Percentiles rank a stretch among this genome's conserved stretches.
These are phyloP conservation scores for Clavelina lepadiformis DNA, from an alignment of 23 tunicate genomes.

Conservation along the genomic window DNA sequence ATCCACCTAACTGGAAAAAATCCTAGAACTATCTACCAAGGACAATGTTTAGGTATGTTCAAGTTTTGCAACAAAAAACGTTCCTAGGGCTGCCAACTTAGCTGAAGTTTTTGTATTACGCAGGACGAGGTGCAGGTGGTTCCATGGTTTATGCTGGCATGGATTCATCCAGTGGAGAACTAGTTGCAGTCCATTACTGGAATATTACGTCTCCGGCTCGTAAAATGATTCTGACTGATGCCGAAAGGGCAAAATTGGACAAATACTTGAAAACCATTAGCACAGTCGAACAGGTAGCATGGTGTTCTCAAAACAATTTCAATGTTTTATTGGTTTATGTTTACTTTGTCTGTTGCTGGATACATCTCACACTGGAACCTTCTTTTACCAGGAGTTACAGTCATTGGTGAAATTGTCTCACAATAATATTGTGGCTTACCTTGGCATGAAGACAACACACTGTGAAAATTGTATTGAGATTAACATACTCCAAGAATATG, in stretches of 20 bases:
- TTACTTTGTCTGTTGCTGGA: not conserved
- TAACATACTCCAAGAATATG: constrained; percentile 56
- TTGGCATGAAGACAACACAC: constrained; percentile 39
- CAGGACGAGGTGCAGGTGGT: constrained; percentile 42
- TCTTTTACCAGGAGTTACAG: constrained; percentile 45
- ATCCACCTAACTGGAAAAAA: constrained; percentile 21
- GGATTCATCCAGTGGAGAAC: constrained; percentile 54
- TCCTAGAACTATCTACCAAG: constrained; percentile 13
- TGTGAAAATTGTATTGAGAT: constrained; percentile 38
- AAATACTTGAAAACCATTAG: constrained; percentile 53
- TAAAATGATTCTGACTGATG: constrained; percentile 26
- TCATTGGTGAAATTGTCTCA: constrained; percentile 59
- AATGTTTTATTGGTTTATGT: not conserved
- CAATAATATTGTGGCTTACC: constrained; percentile 42
- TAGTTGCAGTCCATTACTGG: constrained; percentile 64
- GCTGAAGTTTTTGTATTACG: not conserved
- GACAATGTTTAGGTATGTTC: constrained; percentile 27
- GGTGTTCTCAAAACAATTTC: not conserved
- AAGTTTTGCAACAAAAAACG: too few species aligned
- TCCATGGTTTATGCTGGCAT: constrained; percentile 60
- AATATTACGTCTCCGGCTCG: constrained; percentile 47
- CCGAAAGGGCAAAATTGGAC: constrained; percentile 49
- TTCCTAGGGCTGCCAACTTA: not conserved
- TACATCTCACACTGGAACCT: not conserved
- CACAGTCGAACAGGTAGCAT: constrained; percentile 68